Evolutionary conservation across 2,888 invertebrate species (phyloP).

Genomic region (Formica aserva): DNA sequence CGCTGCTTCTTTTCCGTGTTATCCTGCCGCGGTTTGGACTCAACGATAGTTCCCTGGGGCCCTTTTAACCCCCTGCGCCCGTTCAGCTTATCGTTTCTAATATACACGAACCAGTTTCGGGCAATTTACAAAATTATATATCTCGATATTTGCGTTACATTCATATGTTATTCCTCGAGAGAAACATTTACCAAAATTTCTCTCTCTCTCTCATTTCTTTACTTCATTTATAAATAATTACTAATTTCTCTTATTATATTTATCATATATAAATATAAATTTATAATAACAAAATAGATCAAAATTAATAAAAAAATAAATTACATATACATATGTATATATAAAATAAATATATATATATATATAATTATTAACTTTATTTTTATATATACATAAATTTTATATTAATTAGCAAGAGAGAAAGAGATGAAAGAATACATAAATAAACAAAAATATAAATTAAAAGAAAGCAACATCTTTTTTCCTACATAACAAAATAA

Average conservation of each 20-base stretch:
- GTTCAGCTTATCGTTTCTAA: constrained; percentile 6
- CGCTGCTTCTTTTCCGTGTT: constrained; percentile 42
- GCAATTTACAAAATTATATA: constrained; percentile 31
- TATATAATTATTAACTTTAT: neutral
- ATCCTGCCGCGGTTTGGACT: constrained; percentile 9
- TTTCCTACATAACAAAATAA: neutral
- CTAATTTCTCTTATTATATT: neutral
- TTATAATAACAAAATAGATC: neutral
- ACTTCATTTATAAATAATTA: neutral
- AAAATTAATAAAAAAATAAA: neutral
- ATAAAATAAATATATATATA: no score
- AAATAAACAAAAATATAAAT: neutral
- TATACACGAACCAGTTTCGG: constrained; percentile 1
- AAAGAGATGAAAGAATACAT: neutral
- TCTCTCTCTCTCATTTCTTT: neutral
- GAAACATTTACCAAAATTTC: neutral
- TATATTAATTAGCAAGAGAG: neutral
- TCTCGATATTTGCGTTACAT: neutral
- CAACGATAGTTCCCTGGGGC: constrained; percentile 18
- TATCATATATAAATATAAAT: neutral
- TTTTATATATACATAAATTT: neutral
- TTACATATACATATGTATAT: neutral
- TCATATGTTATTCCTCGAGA: neutral
- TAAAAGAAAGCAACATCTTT: neutral
- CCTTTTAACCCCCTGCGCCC: neutral